Evolutionary conservation across 2,797 vertebrate genomes (phyloP), one percentile per base, ranked within the genome.

Genomic region (Cygnus olor): DNA sequence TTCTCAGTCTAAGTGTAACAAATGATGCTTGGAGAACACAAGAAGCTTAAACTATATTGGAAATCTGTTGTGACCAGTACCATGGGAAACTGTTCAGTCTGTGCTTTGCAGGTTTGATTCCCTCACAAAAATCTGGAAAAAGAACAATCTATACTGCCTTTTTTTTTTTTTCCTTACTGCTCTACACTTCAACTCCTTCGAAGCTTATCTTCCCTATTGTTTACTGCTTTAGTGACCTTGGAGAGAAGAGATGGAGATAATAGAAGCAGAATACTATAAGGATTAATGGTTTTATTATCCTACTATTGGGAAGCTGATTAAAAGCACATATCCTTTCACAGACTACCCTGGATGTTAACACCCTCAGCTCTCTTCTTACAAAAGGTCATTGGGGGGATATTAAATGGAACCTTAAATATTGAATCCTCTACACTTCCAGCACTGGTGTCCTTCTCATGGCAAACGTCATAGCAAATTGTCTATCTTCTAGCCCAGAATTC

Each of bases 221-320:
- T 89, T 56, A 74, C 65, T 74, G n/a, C 68, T 86, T 92, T 22
- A 47, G 27, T 69, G 85, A 93, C 79, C 76, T 89, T 91, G 82
- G 74, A 74, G 89, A 89, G 81, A 0, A 2, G 1, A 85, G 82
- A 60, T 9, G 57, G 81, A 92, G 68, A 57, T 80, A 66, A 78
- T 0, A 74, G 58, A 86, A 86, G 49, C 38, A 81, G 85, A 72
- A 88, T 84, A 69, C 66, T 88, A 79, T 81, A 91, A 88, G 57
- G 53, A 88, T 88, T 83, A 88, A 49, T 71, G 65, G 65, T 85
- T 68, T 88, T 85, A 83, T 85, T 89, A 89, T 61, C 79, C 54
- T 65, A 14, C 76, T 74, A 42, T 51, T 85, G 85, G 68, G 69
- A 89, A 94, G 65, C 69, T 92, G 80, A 83, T 89, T 92, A 85